Conservation (phyloP, 2,113 vertebrate genomes). For the Thamnaconus septentrionalis region DNA sequence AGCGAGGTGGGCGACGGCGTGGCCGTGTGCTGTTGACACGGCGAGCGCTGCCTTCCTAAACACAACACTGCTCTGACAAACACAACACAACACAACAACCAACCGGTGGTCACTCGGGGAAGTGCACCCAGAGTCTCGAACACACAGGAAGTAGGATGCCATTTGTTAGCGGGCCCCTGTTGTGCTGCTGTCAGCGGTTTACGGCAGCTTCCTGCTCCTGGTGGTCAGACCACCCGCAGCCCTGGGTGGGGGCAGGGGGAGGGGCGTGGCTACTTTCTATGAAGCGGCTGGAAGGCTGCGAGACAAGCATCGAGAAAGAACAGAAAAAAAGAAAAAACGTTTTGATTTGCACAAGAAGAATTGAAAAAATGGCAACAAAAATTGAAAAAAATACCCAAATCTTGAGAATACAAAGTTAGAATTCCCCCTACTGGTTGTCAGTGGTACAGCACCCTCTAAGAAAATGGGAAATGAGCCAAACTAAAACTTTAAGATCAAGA, state of each 20-base stretch:
- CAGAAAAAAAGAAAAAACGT: no score
- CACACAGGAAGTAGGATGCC: constrained; percentile 53
- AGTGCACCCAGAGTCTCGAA: constrained; percentile 43
- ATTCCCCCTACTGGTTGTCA: no score
- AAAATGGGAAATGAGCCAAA: no score
- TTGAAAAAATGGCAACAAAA: no score
- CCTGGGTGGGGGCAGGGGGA: neutral
- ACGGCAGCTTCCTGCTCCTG: constrained; percentile 49
- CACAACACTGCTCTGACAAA: constrained; percentile 53
- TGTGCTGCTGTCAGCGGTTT: constrained; percentile 54
- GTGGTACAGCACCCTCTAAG: no score
- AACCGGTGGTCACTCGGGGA: constrained; percentile 26
- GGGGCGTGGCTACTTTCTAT: no score
- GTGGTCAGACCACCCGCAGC: constrained; percentile 52
- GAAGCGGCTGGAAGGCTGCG: no score
- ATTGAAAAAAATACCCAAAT: no score
- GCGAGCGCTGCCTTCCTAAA: constrained; percentile 58
- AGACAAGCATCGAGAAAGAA: no score
- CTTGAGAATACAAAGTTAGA: no score
- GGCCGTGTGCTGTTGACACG: constrained; percentile 8
- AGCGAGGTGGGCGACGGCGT: constrained; percentile 21
- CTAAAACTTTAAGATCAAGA: no score
- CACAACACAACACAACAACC: constrained; percentile 60
- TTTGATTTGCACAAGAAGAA: no score
- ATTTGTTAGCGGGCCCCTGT: constrained; percentile 47